These are phyloP conservation scores for Odontomyia ornata DNA, from an alignment of 2,888 invertebrate species.

Conservation along the genomic window DNA sequence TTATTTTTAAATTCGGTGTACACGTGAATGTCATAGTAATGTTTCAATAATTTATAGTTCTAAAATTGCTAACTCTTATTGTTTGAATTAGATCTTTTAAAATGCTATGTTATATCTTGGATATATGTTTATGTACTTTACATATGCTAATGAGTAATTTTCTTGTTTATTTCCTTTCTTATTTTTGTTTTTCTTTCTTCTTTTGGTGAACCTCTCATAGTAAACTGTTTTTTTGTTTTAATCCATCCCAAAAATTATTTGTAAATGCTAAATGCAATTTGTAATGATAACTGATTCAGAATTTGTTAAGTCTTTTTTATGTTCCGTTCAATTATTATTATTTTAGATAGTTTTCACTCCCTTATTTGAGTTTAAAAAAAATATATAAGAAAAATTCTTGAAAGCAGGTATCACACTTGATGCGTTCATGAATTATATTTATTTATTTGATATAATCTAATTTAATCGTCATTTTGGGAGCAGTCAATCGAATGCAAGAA, in stretches of 20 bases:
- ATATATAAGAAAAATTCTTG: not conserved
- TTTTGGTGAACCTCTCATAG: no score
- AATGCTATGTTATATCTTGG: not conserved
- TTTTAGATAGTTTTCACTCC: no score
- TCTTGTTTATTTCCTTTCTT: not conserved
- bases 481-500: not conserved
- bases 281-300: no score
- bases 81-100: not conserved
- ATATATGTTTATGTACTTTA: conserved; percentile 3
- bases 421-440: not conserved
- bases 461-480: no score
- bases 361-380: not conserved
- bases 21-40: not conserved
- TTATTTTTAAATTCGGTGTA: not conserved
- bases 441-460: no score
- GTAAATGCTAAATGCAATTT: no score
- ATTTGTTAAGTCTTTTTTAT: no score
- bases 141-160: conserved; percentile 5
- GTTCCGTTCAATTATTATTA: no score
- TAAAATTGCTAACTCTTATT: conserved; percentile 13
- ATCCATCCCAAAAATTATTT: no score
- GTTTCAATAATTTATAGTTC: conserved; percentile 7
- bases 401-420: not conserved
- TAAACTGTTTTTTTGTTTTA: no score
- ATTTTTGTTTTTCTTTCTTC: no score